A percentile compares a stretch with the other conserved stretches of the same genome.
phyloP scores from a whole-genome alignment of 2,888 invertebrate genomes.

The Hipparchia semele region DNA sequence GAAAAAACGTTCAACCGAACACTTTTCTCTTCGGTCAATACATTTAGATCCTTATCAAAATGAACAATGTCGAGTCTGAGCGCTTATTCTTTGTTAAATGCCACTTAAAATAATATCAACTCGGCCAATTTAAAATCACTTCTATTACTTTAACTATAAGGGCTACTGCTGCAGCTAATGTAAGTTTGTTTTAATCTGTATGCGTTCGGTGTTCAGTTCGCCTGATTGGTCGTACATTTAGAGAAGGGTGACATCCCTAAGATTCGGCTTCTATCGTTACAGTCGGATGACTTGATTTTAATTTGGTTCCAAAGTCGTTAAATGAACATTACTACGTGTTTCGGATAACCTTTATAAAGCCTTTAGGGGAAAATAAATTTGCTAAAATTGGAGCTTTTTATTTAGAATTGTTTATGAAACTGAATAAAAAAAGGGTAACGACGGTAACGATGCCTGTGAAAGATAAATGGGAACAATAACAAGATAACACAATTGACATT shows the following conservation, averaged over 20 bases:
- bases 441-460: slow-evolving; percentile 28
- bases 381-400: slow-evolving; percentile 34
- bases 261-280: slow-evolving; percentile 69
- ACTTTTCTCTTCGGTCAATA: slow-evolving; percentile 43
- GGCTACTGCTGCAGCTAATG: slow-evolving; percentile 21
- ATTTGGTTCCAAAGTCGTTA: slow-evolving; percentile 55
- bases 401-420: slow-evolving; percentile 33
- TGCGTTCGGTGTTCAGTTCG: slow-evolving; percentile 58
- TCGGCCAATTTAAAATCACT: slow-evolving; percentile 38
- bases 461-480: slow-evolving; percentile 36
- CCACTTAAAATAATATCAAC: slow-evolving; percentile 34
- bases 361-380: slow-evolving; percentile 35
- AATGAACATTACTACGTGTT: slow-evolving; percentile 39
- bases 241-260: slow-evolving; percentile 60
- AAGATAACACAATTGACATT: slow-evolving; percentile 21
- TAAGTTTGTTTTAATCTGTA: slow-evolving; percentile 60
- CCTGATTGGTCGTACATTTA: slow-evolving; percentile 71
- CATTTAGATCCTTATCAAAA: slow-evolving; percentile 46
- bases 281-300: slow-evolving; percentile 64
- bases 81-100: slow-evolving; percentile 43
- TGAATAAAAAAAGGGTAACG: slow-evolving; percentile 31
- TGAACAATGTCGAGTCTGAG: slow-evolving; percentile 45
- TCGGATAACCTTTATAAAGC: slow-evolving; percentile 39
- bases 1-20: slow-evolving; percentile 39
- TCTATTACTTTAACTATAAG: slow-evolving; percentile 42